Percentiles rank a stretch among this genome's conserved stretches.
Evolutionary conservation across 2,888 invertebrate genomes (phyloP).

Genomic region (Eumerus sabulonum): DNA sequence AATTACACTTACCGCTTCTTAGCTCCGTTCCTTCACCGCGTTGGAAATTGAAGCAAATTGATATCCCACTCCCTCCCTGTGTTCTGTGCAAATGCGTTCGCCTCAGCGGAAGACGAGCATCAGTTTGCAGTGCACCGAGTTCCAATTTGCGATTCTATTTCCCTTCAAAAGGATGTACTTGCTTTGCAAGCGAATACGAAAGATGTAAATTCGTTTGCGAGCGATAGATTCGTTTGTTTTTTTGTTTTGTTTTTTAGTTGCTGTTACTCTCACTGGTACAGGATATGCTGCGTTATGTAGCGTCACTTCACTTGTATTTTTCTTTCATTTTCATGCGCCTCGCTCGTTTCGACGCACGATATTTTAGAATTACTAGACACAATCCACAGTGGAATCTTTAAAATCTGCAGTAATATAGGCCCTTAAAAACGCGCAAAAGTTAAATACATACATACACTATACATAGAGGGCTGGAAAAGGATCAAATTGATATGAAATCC

Average conservation of each 20-base stretch:
- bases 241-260: conserved; percentile 14
- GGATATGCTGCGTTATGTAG: conserved; percentile 36
- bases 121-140: conserved; percentile 59
- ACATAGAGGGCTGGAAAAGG: conserved; percentile 20
- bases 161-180: conserved; percentile 44
- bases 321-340: conserved; percentile 22
- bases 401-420: conserved; percentile 24
- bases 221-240: conserved; percentile 1
- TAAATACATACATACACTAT: conserved; percentile 13
- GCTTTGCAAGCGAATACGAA: conserved; percentile 12
- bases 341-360: not conserved
- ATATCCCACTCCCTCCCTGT: conserved; percentile 36
- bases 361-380: conserved; percentile 50
- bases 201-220: conserved; percentile 30
- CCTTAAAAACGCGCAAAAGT: conserved; percentile 21
- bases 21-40: conserved; percentile 46
- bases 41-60: conserved; percentile 57
- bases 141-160: conserved; percentile 62
- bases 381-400: conserved; percentile 35
- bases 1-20: conserved; percentile 62
- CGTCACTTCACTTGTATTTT: conserved; percentile 27
- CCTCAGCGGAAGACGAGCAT: conserved; percentile 53
- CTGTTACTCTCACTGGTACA: conserved; percentile 35
- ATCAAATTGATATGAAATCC: conserved; percentile 26
- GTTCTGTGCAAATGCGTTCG: conserved; percentile 3